Conservation (phyloP, 2,888 invertebrate genomes). For the Caenorhabditis japonica region DNA sequence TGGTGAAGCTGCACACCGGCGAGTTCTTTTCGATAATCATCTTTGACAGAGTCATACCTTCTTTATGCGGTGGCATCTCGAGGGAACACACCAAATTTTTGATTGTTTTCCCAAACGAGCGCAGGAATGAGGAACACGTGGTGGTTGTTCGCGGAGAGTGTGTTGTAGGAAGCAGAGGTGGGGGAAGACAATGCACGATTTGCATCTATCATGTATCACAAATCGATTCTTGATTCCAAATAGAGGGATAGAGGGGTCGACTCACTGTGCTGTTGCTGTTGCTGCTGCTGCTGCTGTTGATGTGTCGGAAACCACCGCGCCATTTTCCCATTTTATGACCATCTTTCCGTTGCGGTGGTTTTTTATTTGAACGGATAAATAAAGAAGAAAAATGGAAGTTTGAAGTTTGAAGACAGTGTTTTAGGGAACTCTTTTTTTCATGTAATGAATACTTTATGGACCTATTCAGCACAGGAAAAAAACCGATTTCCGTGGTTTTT, state of each 20-base stretch:
- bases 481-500: no score
- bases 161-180: no score
- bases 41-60: constrained; percentile 28
- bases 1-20: constrained; percentile 43
- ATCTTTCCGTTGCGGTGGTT: constrained; percentile 10
- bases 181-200: constrained; percentile 47
- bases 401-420: no score
- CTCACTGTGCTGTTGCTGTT: constrained; percentile 13
- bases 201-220: constrained; percentile 28
- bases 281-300: constrained; percentile 20
- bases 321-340: constrained; percentile 25
- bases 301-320: constrained; percentile 7
- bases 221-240: constrained; percentile 43
- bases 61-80: constrained; percentile 32
- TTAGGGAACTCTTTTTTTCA: no score
- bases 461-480: no score
- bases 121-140: constrained; percentile 46
- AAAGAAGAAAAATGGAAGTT: no score
- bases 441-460: no score
- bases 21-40: constrained; percentile 25
- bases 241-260: background rate
- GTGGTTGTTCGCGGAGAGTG: no score
- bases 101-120: background rate
- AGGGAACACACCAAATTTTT: no score
- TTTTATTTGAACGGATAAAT: no score